Base-by-base conservation (phyloP, 2,888 invertebrate genomes). In the Noctuana brunneofusca region DNA sequence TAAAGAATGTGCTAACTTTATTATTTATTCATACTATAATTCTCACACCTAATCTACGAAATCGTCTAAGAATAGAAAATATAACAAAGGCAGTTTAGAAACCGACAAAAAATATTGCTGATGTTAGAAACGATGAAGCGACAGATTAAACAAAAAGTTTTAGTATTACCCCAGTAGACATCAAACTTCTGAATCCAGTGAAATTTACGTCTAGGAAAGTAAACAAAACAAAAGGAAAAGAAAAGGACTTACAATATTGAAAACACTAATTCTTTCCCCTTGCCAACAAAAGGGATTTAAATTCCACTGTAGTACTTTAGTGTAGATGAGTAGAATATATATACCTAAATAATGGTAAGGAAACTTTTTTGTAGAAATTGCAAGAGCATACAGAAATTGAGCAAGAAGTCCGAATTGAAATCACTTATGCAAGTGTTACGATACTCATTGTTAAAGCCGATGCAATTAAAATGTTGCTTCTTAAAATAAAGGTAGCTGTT, bases 231-330 rank as follows among this genome's bases (percentile, higher is more conserved):
- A 41, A 46, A 30, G 22, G 24, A 50, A 38, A 41, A 50, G 30
- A 41, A 20, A 30, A 14, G 43, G 11, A 53, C 11, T 8, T 0
- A 16, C 16, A 48, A 49, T 14, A 60, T 48, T 55, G 35, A 38
- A 32, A 27, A 16, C 54, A 55, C 60, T 32, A 30, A 53, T 43
- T 18, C 35, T 27, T 20, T 48, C 24, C 43, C 20, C 18, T 55
- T 48, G 54, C 55, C 43, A 30, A 49, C 32, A 18, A 9, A 62
- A 11, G 62, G 18, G 49, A 55, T 62, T 55, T 48, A 62, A 62
- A 62, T 62, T 62, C 62, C 49, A 38, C 30, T 55, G 12, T 16
- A 43, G 43, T 46, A 46, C 35, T 46, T 35, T 11, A 43, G 38
- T 38, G 58, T 58, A 18, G 58, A 49, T 58, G 38, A 49, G 58